Percentiles rank a stretch among this genome's conserved stretches.
Conservation (phyloP, 2,888 invertebrate species). For the Mystacides longicornis region DNA sequence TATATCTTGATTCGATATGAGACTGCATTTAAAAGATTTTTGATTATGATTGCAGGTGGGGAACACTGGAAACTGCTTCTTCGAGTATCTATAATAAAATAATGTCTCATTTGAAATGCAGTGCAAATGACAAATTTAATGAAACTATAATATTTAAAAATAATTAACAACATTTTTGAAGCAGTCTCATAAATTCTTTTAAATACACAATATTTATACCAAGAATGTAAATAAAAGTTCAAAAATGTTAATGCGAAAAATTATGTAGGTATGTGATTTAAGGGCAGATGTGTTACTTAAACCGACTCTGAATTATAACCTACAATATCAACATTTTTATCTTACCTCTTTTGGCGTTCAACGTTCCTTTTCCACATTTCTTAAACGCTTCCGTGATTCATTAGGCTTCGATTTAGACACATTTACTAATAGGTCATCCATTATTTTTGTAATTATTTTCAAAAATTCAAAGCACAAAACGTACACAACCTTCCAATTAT, state of each 20-base stretch:
- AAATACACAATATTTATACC: neutral
- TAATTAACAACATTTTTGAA: neutral
- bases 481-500: too few species aligned
- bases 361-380: neutral
- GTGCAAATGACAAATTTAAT: neutral
- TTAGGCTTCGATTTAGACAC: neutral
- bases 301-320: conserved; percentile 2
- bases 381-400: neutral
- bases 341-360: conserved; percentile 1
- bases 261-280: neutral
- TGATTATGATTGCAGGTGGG: neutral
- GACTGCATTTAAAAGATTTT: neutral
- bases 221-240: neutral
- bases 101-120: neutral
- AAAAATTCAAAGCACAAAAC: too few species aligned
- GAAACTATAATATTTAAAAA: neutral
- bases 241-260: neutral
- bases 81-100: neutral
- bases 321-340: conserved; percentile 6
- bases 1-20: neutral
- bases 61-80: neutral
- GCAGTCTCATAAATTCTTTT: neutral
- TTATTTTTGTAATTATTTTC: neutral
- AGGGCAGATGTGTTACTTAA: neutral
- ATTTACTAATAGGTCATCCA: neutral